These are phyloP conservation scores for Pomacea maculata DNA, from an alignment of 1,140 invertebrate species.

Conservation along the genomic window DNA sequence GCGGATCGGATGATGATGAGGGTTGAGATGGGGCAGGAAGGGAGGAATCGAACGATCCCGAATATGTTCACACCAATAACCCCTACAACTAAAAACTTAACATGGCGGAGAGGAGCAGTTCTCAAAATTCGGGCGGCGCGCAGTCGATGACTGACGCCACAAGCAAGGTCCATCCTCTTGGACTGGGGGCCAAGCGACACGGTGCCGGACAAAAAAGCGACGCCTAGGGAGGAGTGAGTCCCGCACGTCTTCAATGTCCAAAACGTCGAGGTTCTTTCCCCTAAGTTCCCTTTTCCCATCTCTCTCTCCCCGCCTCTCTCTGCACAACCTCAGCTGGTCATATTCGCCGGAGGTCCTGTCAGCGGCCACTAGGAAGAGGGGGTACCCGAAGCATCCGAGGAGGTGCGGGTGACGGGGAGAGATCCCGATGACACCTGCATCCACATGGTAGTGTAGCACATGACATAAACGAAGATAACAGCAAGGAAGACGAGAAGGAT, in stretches of 20 bases:
- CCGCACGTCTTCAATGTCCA: too few species aligned
- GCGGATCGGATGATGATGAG: too few species aligned
- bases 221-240: background rate
- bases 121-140: too few species aligned
- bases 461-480: constrained; percentile 54
- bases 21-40: too few species aligned
- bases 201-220: too few species aligned
- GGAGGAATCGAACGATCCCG: too few species aligned
- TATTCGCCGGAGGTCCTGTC: background rate
- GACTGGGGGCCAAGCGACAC: too few species aligned
- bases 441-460: constrained; percentile 60
- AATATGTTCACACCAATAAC: too few species aligned
- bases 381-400: constrained; percentile 14
- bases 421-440: constrained; percentile 42
- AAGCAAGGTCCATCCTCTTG: too few species aligned
- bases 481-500: constrained; percentile 53
- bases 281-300: background rate
- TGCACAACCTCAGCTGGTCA: background rate
- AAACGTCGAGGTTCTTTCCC: background rate
- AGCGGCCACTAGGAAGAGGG: background rate
- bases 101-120: too few species aligned
- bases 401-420: constrained; percentile 50
- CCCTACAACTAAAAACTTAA: too few species aligned
- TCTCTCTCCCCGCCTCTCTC: background rate
- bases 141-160: too few species aligned